Conservation (phyloP, 2,888 invertebrate genomes). For the Protonemura montana region DNA sequence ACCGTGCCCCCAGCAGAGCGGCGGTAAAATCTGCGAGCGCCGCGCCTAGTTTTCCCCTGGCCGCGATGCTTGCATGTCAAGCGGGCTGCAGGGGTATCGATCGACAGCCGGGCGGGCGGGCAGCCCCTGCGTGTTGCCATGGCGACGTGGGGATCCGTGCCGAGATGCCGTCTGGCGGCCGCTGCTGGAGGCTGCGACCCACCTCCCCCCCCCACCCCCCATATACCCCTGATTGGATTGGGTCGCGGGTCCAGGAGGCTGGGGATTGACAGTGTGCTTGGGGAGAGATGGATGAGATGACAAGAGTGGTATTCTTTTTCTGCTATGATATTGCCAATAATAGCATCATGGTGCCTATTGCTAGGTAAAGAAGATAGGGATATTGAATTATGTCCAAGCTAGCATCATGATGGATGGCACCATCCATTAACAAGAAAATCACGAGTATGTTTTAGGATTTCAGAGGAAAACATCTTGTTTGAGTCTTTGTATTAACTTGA, state of each 20-base stretch:
- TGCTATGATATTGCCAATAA: not conserved
- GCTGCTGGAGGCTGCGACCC: not conserved
- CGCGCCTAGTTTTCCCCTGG: conserved; percentile 17
- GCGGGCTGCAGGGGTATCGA: conserved; percentile 15
- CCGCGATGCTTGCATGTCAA: not conserved
- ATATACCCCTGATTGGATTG: not conserved
- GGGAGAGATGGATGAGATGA: not conserved
- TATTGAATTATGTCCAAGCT: not conserved
- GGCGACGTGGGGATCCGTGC: not conserved
- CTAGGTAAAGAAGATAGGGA: not conserved
- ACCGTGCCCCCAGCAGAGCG: not conserved
- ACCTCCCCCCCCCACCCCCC: too few relatives aligned
- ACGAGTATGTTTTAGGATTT: too few relatives aligned
- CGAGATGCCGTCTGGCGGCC: not conserved
- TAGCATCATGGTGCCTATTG: not conserved
- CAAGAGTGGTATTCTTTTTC: not conserved
- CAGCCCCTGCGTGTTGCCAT: conserved; percentile 33
- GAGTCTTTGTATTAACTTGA: too few relatives aligned
- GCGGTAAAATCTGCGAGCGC: not conserved
- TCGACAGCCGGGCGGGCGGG: conserved; percentile 8
- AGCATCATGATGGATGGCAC: not conserved
- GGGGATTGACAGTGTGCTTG: not conserved
- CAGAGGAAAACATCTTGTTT: too few relatives aligned
- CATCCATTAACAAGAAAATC: not conserved
- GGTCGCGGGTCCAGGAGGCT: not conserved